These are phyloP conservation scores for Coenobita brevimanus DNA, from an alignment of 1,140 invertebrate genomes.

Conservation along the genomic window DNA sequence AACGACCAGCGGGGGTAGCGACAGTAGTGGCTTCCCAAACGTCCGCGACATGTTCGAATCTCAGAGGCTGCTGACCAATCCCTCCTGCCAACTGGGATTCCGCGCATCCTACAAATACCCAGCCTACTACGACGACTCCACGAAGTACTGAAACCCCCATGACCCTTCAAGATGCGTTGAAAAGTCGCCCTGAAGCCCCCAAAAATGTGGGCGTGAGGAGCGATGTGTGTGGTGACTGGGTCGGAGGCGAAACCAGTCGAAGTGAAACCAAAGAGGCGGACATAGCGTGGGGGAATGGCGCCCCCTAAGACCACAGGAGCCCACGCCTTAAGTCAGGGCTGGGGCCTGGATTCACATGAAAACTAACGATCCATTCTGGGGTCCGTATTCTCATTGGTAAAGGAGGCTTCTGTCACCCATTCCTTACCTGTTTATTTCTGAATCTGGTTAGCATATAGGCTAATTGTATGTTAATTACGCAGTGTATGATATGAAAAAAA, in stretches of 20 bases:
- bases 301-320: background rate
- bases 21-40: constrained; percentile 62
- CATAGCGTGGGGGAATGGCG: background rate
- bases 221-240: background rate
- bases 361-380: no score
- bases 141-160: constrained; percentile 55
- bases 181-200: background rate
- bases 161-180: background rate
- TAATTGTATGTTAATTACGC: no score
- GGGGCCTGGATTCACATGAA: no score
- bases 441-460: no score
- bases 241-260: background rate
- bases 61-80: constrained; percentile 67
- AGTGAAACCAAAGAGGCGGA: constrained; percentile 64
- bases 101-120: constrained; percentile 69
- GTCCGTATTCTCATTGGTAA: no score
- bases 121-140: constrained; percentile 65
- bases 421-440: no score
- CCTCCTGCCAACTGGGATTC: constrained; percentile 69
- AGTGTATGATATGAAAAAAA: no score
- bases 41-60: constrained; percentile 70
- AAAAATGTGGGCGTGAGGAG: background rate
- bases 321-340: constrained; percentile 5
- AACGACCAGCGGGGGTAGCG: constrained; percentile 22
- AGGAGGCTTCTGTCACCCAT: no score